Evolutionary conservation across 2,888 invertebrate species (phyloP), one percentile per base, ranked within the genome.

Genomic region (Rhamphomyia laevipes): DNA sequence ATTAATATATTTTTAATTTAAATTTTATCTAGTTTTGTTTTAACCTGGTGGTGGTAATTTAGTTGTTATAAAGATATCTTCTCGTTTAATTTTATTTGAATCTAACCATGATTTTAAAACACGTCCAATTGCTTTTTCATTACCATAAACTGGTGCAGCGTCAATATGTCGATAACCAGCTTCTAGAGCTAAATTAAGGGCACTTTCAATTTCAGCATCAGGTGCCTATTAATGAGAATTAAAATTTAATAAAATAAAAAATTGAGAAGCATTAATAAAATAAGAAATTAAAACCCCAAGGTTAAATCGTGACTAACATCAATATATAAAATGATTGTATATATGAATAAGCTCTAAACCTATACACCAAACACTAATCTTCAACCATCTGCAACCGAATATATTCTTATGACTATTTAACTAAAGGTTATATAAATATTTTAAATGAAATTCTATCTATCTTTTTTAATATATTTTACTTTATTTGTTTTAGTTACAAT

Each of bases 131-230:
- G 77, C 77, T 3, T 75, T 74, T 63, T 91, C 90, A 61, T 90
- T 90, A 56, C 79, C 74, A 61, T 91, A 90, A 7, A 77, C 82
- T 7, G 80, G 74, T 0, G 90, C 89, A 0, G 86, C 80, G 66
- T 91, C 90, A 53, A 91, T 84, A 61, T 87, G 88, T 4, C 89
- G 77, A 65, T 90, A 90, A 1, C 90, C 90, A 40, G 79, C 78
- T 56, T 80, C 78, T 43, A 90, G 65, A 0, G 90, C 89, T 2
- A 70, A 68, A 27, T 81, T 77, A 13, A 89, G 71, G 1, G 87
- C 83, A 38, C 67, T 63, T 65, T 82, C 82, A 47, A 87, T 66
- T 58, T 82, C 83, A 5, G 74, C 77, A 50, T 81, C 80, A 1
- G 77, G 75, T 31, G 84, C 78, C 86, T 85, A 58, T 31, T n/a